Base-by-base conservation (phyloP, 2,797 vertebrate species). In the Ciconia nigra region DNA sequence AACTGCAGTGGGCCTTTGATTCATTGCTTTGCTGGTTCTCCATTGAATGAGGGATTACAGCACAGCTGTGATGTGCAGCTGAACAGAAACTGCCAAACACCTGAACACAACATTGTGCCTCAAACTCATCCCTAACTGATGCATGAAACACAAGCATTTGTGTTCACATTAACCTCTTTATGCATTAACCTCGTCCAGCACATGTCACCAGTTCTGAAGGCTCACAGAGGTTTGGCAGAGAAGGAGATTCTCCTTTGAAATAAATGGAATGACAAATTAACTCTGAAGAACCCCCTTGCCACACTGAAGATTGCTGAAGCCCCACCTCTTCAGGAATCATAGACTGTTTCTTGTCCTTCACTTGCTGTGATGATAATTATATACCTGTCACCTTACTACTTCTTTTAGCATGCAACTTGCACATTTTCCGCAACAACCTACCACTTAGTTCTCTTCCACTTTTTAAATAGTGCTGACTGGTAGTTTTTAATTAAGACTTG, bases 401-500 rank as follows among this genome's bases (percentile, higher is more conserved):
- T 91, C 95, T 97, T 98, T 98, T 96, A 97, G 97, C 95, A 93
- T 70, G 94, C 63, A 70, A 97, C 96, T 94, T 97, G 91, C 94
- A 96, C 93, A 83, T 95, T 98, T 97, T 85, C 94, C 0, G 20
- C 92, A 97, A 94, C 96, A 98, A 98, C 98, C 98, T 96, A 98
- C 96, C 96, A 98, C 98, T 98, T 98, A 98, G 96, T 98, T 98
- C 91, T 94, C 94, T 98, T 98, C 98, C 96, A 95, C 70, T 97
- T 98, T 96, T 98, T 97, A 97, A 98, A 98, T 97, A 98, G 73
- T 97, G 97, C 98, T 98, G 98, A 98, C 96, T 98, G 94, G 96
- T 98, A 96, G 91, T 97, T 98, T 98, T 98, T 98, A 98, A 98
- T 98, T 98, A 98, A 98, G 96, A 94, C 91, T 95, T 98, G 98